Percentiles rank a stretch among this genome's conserved stretches.
Evolutionary conservation across 2,797 vertebrate species (phyloP).

Genomic region (Clarias pachynema): DNA sequence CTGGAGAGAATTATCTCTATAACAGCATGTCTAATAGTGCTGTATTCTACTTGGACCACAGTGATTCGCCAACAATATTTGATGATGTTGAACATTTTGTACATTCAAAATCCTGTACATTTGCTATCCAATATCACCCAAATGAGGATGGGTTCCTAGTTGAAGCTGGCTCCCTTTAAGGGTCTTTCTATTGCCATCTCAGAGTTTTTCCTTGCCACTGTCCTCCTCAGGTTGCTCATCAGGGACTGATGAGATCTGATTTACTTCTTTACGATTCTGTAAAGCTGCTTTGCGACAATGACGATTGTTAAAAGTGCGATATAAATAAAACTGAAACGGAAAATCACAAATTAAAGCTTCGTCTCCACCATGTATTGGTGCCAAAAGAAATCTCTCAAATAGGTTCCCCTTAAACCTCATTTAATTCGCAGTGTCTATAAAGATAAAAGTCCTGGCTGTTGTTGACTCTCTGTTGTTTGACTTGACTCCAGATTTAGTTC

Average conservation of each 20-base stretch:
- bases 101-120: not conserved
- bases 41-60: not conserved
- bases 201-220: too few species aligned
- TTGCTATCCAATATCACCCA: not conserved
- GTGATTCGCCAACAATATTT: too few species aligned
- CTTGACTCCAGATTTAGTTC: slow-evolving; percentile 53
- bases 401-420: not conserved
- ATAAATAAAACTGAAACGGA: too few species aligned
- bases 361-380: not conserved
- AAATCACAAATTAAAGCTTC: not conserved
- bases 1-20: not conserved
- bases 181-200: too few species aligned
- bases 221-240: too few species aligned
- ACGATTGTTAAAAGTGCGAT: too few species aligned
- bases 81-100: too few species aligned
- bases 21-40: not conserved
- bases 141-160: too few species aligned
- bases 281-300: too few species aligned
- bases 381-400: not conserved
- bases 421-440: slow-evolving; percentile 25
- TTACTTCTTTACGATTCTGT: too few species aligned
- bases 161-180: too few species aligned
- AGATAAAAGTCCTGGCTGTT: slow-evolving; percentile 36
- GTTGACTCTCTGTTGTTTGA: slow-evolving; percentile 48
- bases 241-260: too few species aligned